Percentiles rank a stretch among this genome's conserved stretches.
phyloP scores from a whole-genome alignment of 2,888 invertebrate species.

The Scrobipalpa costella region DNA sequence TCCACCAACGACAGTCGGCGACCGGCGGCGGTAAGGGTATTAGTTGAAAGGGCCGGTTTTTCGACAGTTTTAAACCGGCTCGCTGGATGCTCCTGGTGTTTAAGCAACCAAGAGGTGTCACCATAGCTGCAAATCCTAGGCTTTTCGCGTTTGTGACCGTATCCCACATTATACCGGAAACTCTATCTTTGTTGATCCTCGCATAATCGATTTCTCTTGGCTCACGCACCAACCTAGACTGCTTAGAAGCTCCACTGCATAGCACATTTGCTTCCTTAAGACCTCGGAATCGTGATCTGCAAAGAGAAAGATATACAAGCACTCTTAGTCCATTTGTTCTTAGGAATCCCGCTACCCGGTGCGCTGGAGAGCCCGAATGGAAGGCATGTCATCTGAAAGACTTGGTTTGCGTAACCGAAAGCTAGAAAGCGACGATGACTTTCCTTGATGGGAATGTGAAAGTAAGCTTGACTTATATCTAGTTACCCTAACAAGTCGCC shows the following conservation, averaged over 20 bases:
- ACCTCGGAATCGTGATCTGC: constrained; percentile 27
- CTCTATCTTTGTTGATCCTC: constrained; percentile 11
- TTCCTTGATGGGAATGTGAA: constrained; percentile 24
- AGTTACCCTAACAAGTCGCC: constrained; percentile 22
- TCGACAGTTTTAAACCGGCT: not conserved
- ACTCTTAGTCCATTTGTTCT: constrained; percentile 30
- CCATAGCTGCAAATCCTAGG: constrained; percentile 30
- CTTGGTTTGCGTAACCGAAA: not conserved
- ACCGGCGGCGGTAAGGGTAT: not conserved
- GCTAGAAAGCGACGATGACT: constrained; percentile 22
- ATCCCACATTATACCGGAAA: constrained; percentile 30
- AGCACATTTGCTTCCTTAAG: not conserved
- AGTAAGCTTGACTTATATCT: constrained; percentile 26
- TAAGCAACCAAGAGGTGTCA: constrained; percentile 29
- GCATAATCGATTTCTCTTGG: constrained; percentile 21
- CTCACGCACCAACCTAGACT: constrained; percentile 23
- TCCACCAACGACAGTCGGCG: constrained; percentile 12
- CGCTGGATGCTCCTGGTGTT: constrained; percentile 27
- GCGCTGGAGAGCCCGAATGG: constrained; percentile 34
- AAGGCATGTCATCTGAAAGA: constrained; percentile 26
- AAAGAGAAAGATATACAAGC: constrained; percentile 33
- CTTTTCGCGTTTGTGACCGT: constrained; percentile 13
- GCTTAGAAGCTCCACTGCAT: not conserved
- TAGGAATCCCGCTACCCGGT: constrained; percentile 29
- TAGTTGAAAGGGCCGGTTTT: not conserved